These are phyloP conservation scores for Sylvilagus bachmani DNA, from an alignment of 2,113 vertebrate genomes.

Conservation along the genomic window DNA sequence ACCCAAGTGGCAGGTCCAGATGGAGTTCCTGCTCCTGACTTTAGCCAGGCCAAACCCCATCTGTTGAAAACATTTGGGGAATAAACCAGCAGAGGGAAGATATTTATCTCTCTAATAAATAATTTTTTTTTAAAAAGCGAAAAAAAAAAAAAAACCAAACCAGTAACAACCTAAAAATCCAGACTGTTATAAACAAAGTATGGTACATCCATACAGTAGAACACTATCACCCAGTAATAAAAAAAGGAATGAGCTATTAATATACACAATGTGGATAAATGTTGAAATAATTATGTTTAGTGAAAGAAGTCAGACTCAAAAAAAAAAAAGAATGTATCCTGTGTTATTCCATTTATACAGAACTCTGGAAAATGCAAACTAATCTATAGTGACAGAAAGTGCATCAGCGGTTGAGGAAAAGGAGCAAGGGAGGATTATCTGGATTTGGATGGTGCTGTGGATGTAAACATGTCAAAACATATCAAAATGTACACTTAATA, in stretches of 20 bases:
- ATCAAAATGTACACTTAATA: background rate
- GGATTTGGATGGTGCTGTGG: background rate
- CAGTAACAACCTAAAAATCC: background rate
- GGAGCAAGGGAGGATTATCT: background rate
- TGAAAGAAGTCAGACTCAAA: background rate
- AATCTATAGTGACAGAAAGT: background rate
- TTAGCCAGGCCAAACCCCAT: too few species aligned
- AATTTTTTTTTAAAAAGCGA: too few species aligned
- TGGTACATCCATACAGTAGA: background rate
- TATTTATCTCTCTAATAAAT: too few species aligned
- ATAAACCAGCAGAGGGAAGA: too few species aligned
- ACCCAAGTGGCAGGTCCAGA: too few species aligned
- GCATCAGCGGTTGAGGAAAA: background rate
- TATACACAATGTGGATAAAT: background rate
- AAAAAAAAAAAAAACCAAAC: background rate
- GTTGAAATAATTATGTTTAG: background rate
- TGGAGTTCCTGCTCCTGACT: too few species aligned
- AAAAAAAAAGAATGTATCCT: background rate
- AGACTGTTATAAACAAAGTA: background rate
- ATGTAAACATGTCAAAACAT: conserved; percentile 14
- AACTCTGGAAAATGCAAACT: background rate
- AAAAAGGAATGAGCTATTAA: background rate
- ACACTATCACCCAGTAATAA: background rate
- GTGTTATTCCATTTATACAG: background rate
- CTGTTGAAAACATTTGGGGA: too few species aligned